Evolutionary conservation across 2,113 vertebrate species (phyloP), one percentile per base, ranked within the genome.

Genomic region (Myxocyprinus asiaticus): DNA sequence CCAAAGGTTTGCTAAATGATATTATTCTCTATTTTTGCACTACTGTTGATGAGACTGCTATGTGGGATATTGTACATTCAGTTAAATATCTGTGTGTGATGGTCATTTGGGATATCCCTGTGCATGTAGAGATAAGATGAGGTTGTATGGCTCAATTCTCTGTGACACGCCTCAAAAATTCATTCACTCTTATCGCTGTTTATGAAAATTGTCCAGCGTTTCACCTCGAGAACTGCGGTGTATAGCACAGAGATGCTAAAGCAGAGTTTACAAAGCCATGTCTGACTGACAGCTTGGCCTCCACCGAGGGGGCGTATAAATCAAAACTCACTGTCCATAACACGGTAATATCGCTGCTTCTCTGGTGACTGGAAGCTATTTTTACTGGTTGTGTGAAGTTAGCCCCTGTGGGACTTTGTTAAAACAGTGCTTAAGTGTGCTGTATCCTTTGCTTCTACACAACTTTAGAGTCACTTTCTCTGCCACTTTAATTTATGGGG

Each of bases 391-490:
- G 67, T 69, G 50, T 82, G 59, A 63, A 77, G 62, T 67, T 65
- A 67, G 73, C 5, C 55, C 82, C 78, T 56, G 53, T 43, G 84
- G 79, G 84, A 85, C 76, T 65, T 85, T 81, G 81, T 81, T 81
- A 83, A 86, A 83, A 73, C 76, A 72, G 71, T 63, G 53, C 70
- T 85, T 67, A 78, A 43, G 63, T 78, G 71, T 56, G 63, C 56
- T 63, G 67, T 76, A 63, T 71, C 68, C 62, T 71, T 76, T 76
- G 59, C 72, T 77, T 77, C 67, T 14, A 69, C 75, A 76, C 33
- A 15, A 61, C 81, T 78, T 85, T 43, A 81, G 44, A 66, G 79
- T 76, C 45, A 48, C 79, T 78, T 33, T 33, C 22, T 33, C 3
- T 67, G 65, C 58, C 71, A 84, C 78, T 85, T 75, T 81, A 81